A percentile compares a stretch with the other conserved stretches of the same genome.
Evolutionary conservation across 2,113 vertebrate species (phyloP).

Genomic region (Lota lota): DNA sequence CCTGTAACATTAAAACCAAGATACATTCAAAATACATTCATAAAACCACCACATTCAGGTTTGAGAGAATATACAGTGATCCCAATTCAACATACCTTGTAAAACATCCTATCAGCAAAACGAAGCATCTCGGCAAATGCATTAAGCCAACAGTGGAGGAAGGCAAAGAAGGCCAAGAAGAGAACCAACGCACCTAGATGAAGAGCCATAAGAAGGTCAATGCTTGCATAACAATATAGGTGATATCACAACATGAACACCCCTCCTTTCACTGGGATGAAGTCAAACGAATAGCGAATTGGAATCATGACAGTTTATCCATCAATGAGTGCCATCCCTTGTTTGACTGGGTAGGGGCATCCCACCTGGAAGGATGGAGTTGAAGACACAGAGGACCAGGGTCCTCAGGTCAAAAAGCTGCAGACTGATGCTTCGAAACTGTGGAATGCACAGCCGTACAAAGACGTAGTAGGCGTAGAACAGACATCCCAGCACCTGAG

Average conservation of each 20-base stretch:
- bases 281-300: too few species aligned
- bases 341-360: too few species aligned
- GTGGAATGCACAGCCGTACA: constrained; percentile 87
- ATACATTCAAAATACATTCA: background rate
- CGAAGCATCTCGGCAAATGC: constrained; percentile 86
- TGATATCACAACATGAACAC: background rate
- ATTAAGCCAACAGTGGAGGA: constrained; percentile 89
- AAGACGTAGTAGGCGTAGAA: constrained; percentile 94
- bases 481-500: constrained; percentile 87
- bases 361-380: constrained; percentile 92
- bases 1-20: constrained; percentile 66
- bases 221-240: background rate
- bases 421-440: constrained; percentile 83
- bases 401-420: constrained; percentile 86
- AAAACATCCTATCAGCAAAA: constrained; percentile 89
- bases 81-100: constrained; percentile 64
- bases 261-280: background rate
- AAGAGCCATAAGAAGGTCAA: constrained; percentile 2
- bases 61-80: background rate
- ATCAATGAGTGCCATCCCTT: too few species aligned
- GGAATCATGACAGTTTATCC: too few species aligned
- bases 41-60: background rate
- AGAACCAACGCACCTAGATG: constrained; percentile 80
- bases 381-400: constrained; percentile 92
- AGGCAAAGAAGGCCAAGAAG: constrained; percentile 81